Evolutionary conservation across 1,140 invertebrate species (phyloP).

Genomic region (Rhyacophila brunnea): DNA sequence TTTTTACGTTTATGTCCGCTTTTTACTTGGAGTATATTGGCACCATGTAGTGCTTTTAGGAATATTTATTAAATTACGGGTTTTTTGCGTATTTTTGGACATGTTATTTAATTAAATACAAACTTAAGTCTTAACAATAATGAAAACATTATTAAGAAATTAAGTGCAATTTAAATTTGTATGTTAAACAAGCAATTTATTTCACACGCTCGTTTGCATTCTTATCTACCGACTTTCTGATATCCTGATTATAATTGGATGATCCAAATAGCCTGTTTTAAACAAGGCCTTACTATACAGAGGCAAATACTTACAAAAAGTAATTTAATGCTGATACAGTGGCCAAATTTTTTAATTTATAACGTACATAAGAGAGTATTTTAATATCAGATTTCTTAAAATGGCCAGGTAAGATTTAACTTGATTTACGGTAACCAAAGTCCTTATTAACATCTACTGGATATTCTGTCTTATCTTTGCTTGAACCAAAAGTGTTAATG

Average conservation of each 20-base stretch:
- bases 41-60: too few relatives aligned
- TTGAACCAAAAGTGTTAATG: not conserved
- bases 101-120: too few relatives aligned
- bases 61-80: too few relatives aligned
- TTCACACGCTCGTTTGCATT: not conserved
- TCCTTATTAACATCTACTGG: slow-evolving; percentile 3
- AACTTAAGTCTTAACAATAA: too few relatives aligned
- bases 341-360: slow-evolving; percentile 7
- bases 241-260: slow-evolving; percentile 3
- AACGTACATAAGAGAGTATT: not conserved
- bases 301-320: not conserved
- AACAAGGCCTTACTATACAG: not conserved
- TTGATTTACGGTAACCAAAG: slow-evolving; percentile 2
- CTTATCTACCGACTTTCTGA: not conserved
- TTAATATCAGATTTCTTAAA: slow-evolving; percentile 10
- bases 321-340: not conserved
- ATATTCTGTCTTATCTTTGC: not conserved
- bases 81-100: too few relatives aligned
- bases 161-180: too few relatives aligned
- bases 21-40: too few relatives aligned
- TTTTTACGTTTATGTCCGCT: too few relatives aligned
- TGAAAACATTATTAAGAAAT: too few relatives aligned
- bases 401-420: not conserved
- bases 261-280: not conserved
- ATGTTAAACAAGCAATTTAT: not conserved